These are phyloP conservation scores for Orycteropus afer DNA, from an alignment of 2,113 vertebrate genomes.

Conservation along the genomic window DNA sequence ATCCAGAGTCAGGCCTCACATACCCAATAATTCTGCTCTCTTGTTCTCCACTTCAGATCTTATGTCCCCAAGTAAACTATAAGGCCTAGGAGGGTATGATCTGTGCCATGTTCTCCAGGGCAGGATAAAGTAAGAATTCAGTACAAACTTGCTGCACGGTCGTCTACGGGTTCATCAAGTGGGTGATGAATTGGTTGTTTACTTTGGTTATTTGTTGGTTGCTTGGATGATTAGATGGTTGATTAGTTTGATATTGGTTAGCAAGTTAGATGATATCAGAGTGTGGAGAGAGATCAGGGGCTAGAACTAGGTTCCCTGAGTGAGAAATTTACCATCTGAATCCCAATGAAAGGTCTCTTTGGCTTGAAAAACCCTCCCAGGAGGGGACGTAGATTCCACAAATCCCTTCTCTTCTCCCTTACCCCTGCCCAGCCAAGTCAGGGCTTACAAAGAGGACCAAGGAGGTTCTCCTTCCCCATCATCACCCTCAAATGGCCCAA, in stretches of 20 bases:
- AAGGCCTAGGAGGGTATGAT: background rate
- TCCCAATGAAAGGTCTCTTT: background rate
- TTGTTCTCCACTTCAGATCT: background rate
- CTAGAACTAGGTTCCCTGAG: background rate
- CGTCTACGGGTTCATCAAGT: background rate
- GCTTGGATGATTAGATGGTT: background rate
- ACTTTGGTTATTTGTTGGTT: background rate
- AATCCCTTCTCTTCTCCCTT: background rate
- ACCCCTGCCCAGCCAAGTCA: background rate
- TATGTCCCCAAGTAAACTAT: background rate
- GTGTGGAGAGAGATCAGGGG: background rate
- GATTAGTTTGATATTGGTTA: background rate
- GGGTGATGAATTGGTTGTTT: background rate
- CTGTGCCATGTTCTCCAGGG: background rate
- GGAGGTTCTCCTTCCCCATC: background rate
- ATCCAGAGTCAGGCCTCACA: background rate
- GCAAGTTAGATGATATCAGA: background rate
- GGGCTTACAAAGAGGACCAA: background rate
- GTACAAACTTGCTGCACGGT: background rate
- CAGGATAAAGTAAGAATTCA: background rate
- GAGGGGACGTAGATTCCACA: background rate
- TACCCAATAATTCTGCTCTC: background rate
- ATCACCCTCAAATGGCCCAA: background rate
- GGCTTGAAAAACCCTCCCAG: background rate
- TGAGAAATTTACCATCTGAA: background rate